phyloP scores from a whole-genome alignment of 2,888 invertebrate genomes.

The Morinoia aosen region DNA sequence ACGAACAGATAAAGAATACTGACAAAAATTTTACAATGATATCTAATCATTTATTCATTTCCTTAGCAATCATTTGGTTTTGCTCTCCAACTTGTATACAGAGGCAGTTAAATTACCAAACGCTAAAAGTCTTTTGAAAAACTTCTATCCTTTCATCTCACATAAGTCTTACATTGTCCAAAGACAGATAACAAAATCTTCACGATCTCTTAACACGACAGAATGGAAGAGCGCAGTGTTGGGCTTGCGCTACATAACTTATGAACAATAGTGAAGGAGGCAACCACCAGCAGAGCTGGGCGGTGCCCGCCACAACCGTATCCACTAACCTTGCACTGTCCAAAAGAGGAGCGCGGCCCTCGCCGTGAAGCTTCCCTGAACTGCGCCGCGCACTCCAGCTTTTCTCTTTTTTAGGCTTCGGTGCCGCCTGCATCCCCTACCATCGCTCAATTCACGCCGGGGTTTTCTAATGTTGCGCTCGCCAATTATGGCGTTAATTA shows the following conservation, averaged over 20 bases:
- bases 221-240: not conserved
- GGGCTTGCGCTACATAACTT: not conserved
- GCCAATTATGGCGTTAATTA: not conserved
- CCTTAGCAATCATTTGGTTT: too few species aligned
- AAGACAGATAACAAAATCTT: not conserved
- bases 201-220: not conserved
- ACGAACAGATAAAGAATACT: too few species aligned
- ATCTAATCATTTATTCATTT: too few species aligned
- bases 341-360: conserved; percentile 7
- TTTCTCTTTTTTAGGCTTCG: not conserved
- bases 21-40: too few species aligned
- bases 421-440: not conserved
- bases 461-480: not conserved
- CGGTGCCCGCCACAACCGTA: conserved; percentile 4
- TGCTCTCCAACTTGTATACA: not conserved
- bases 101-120: not conserved
- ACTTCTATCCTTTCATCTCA: not conserved
- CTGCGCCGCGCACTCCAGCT: not conserved
- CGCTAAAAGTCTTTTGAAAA: not conserved
- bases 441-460: not conserved
- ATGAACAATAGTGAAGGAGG: not conserved
- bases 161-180: not conserved
- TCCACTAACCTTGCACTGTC: not conserved
- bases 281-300: conserved; percentile 21
- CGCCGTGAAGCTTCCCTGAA: not conserved